phyloP scores from a whole-genome alignment of 2,113 vertebrate genomes.

The Puntigrus tetrazona region DNA sequence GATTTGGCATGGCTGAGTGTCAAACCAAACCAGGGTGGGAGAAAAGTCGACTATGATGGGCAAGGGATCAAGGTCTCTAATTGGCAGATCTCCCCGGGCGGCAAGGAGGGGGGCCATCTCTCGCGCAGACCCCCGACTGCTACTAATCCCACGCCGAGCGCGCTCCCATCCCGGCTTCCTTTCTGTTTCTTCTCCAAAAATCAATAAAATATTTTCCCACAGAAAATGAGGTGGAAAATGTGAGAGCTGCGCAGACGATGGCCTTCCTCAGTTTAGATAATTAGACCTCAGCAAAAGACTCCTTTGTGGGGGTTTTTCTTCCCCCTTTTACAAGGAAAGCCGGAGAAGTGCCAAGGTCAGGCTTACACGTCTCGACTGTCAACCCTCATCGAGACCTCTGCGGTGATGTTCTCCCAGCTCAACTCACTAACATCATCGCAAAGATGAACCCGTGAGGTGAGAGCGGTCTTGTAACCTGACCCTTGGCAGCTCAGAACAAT shows the following conservation, averaged over 20 bases:
- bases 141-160: slow-evolving; percentile 76
- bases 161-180: slow-evolving; percentile 56
- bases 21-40: slow-evolving; percentile 46
- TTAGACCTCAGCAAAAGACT: slow-evolving; percentile 72
- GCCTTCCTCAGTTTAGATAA: slow-evolving; percentile 64
- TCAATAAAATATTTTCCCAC: slow-evolving; percentile 82
- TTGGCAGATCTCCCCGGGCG: slow-evolving; percentile 56
- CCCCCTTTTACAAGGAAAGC: slow-evolving; percentile 27
- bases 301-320: slow-evolving; percentile 56
- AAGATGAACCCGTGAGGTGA: background rate
- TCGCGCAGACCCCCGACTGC: slow-evolving; percentile 67
- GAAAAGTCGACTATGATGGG: slow-evolving; percentile 55
- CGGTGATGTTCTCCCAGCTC: background rate
- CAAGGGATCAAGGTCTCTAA: slow-evolving; percentile 58
- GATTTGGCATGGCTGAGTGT: slow-evolving; percentile 39
- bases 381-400: background rate
- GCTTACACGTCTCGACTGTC: background rate
- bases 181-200: slow-evolving; percentile 60
- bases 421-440: slow-evolving; percentile 6
- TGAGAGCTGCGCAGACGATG: slow-evolving; percentile 64
- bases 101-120: slow-evolving; percentile 48
- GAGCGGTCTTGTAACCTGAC: slow-evolving; percentile 1
- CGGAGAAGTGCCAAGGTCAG: slow-evolving; percentile 53
- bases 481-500: background rate
- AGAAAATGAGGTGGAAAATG: slow-evolving; percentile 73